Percentiles rank a stretch among this genome's conserved stretches.
Conservation (phyloP, 2,888 invertebrate species). For the Gerris lacustris region DNA sequence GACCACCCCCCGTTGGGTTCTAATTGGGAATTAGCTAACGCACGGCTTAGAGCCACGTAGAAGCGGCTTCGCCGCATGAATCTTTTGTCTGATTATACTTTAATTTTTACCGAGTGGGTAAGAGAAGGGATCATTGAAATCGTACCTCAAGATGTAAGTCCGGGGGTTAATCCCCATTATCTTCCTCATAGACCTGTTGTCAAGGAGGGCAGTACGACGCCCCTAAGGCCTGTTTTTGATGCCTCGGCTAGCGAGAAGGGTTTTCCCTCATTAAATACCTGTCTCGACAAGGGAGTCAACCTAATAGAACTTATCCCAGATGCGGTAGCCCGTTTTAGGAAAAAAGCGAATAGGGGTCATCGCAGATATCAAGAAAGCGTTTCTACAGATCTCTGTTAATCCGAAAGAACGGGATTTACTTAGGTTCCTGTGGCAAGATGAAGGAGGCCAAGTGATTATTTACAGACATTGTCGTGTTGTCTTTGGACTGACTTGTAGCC, state of each 20-base stretch:
- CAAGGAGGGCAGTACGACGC: slow-evolving; percentile 12
- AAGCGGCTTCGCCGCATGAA: slow-evolving; percentile 27
- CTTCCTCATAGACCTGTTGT: slow-evolving; percentile 17
- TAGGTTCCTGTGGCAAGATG: slow-evolving; percentile 14
- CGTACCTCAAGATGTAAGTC: slow-evolving; percentile 24
- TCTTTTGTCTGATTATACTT: slow-evolving; percentile 28
- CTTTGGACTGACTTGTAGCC: too few species aligned
- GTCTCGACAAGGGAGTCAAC: slow-evolving; percentile 6
- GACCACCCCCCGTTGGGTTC: slow-evolving; percentile 31
- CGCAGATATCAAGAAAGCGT: neutral
- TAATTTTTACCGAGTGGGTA: slow-evolving; percentile 31
- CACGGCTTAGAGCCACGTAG: slow-evolving; percentile 28
- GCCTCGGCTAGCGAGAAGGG: neutral
- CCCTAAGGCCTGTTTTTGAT: slow-evolving; percentile 16
- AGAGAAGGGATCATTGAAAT: slow-evolving; percentile 30
- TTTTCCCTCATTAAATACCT: neutral
- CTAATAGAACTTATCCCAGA: slow-evolving; percentile 20
- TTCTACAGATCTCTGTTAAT: slow-evolving; percentile 13
- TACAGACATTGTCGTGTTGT: too few species aligned
- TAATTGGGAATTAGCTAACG: slow-evolving; percentile 30
- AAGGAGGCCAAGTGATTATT: too few species aligned
- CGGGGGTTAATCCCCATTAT: slow-evolving; percentile 11
- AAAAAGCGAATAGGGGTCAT: slow-evolving; percentile 10
- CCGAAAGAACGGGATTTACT: slow-evolving; percentile 14
- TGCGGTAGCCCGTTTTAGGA: slow-evolving; percentile 14